A percentile compares a stretch with the other conserved stretches of the same genome.
Evolutionary conservation across 2,113 vertebrate genomes (phyloP).

Genomic region (Nycticebus coucang): DNA sequence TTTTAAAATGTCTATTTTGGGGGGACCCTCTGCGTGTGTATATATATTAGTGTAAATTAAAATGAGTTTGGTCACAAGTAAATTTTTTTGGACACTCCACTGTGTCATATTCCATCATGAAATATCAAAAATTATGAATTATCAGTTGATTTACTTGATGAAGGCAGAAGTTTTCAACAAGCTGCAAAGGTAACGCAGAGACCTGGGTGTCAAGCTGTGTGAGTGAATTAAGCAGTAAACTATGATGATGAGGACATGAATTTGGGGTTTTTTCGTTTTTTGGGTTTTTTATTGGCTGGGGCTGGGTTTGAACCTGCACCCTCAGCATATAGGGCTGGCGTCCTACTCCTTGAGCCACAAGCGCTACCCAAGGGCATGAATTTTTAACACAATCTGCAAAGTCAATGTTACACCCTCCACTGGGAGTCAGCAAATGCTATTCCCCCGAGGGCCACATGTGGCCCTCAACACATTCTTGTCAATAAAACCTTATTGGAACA

Average conservation of each 20-base stretch:
- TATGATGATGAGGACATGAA: rapidly evolving
- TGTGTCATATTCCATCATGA: rapidly evolving
- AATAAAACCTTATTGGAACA: neutral
- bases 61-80: too few relatives aligned
- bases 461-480: neutral
- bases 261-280: too few relatives aligned
- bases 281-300: too few relatives aligned
- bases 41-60: too few relatives aligned
- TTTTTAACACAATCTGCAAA: neutral
- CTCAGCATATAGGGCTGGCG: too few relatives aligned
- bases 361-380: too few relatives aligned
- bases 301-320: too few relatives aligned
- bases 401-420: neutral
- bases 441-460: too few relatives aligned
- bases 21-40: too few relatives aligned
- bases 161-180: neutral
- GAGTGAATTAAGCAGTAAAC: too few relatives aligned
- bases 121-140: neutral
- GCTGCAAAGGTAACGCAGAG: neutral
- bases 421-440: neutral
- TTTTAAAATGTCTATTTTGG: too few relatives aligned
- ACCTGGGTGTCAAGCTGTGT: rapidly evolving
- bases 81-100: neutral
- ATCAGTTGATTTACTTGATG: rapidly evolving
- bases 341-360: too few relatives aligned